Percentiles rank a stretch among this genome's conserved stretches.
phyloP scores from a whole-genome alignment of 92 coral and sea anemone genomes.

The Epizoanthus fatuus region DNA sequence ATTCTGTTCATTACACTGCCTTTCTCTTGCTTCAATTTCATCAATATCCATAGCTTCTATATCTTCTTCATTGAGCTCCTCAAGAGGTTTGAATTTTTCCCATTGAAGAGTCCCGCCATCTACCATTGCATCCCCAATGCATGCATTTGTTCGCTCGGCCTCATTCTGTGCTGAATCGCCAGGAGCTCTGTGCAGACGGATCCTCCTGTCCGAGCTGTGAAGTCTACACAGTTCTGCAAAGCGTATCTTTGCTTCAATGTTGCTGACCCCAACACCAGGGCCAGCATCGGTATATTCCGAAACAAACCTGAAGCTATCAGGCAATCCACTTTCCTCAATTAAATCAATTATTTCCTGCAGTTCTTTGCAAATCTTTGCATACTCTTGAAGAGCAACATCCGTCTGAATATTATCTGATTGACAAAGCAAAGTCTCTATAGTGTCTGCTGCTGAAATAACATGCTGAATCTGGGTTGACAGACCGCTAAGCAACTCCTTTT shows the following conservation, averaged over 20 bases:
- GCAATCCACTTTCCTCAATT: constrained; percentile 6
- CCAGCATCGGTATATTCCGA: constrained; percentile 37
- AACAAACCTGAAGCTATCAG: not conserved
- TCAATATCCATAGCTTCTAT: not conserved
- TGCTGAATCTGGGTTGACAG: not conserved
- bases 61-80: not conserved
- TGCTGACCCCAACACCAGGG: constrained; percentile 31
- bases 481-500: not conserved
- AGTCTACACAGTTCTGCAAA: constrained; percentile 35
- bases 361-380: constrained; percentile 10
- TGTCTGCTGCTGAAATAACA: not conserved
- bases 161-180: constrained; percentile 47
- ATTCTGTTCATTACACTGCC: not conserved
- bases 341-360: not conserved
- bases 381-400: constrained; percentile 10
- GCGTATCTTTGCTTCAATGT: constrained; percentile 32
- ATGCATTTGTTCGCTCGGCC: constrained; percentile 32
- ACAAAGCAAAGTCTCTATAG: not conserved
- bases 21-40: constrained; percentile 15
- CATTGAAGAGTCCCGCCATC: constrained; percentile 30
- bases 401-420: not conserved
- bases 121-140: constrained; percentile 35
- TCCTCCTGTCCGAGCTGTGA: not conserved
- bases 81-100: constrained; percentile 23
- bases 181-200: constrained; percentile 35